Base-by-base conservation (phyloP, 2,888 invertebrate species). In the Eurytoma californica region DNA sequence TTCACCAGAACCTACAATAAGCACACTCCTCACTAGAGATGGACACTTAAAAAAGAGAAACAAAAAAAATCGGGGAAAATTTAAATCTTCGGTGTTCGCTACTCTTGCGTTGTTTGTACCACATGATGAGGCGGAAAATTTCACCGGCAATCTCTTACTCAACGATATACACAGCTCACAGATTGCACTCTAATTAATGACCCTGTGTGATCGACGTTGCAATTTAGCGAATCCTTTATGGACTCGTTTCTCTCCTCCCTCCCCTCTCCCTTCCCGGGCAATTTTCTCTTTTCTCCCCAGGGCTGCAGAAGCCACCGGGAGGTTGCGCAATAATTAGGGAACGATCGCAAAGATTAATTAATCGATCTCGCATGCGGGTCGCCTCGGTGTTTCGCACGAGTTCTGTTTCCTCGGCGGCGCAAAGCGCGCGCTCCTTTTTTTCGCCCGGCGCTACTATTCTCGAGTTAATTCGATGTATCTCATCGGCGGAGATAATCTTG, bases 261-360 rank as follows among this genome's bases (percentile, higher is more conserved):
- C 47, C 3, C 47, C 12, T 39, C 60, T 14, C 28, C 16, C 28
- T 14, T 16, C 14, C 24, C 20, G 13, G 58, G 58, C 57, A 55
- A 3, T 55, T n/a, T 16, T 4, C 24, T 18, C 55, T 53, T 39
- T 57, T 78, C 63, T 49, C 74, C 58, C 28, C 72, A 16, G 49
- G 39, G 30, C 67, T 49, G 72, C 79, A 53, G 12, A 7, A 80
- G 30, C 51, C 47, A n/a, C 16, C 55, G 18, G 3, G 4, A 5
- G 14, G 47, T 78, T 78, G 57, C 72, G 80, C 61, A 80, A 80
- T 63, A 72, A 75, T 75, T 75, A 58, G 58, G 75, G 69, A 80
- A 72, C 78, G 74, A 81, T 79, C 47, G 61, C 63, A 7, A 76
- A 81, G 77, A 79, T 81, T 79, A 81, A 81, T 81, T 81, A 79